Evolutionary conservation across 1,140 invertebrate genomes (phyloP).

Genomic region (Drosophila bocqueti): DNA sequence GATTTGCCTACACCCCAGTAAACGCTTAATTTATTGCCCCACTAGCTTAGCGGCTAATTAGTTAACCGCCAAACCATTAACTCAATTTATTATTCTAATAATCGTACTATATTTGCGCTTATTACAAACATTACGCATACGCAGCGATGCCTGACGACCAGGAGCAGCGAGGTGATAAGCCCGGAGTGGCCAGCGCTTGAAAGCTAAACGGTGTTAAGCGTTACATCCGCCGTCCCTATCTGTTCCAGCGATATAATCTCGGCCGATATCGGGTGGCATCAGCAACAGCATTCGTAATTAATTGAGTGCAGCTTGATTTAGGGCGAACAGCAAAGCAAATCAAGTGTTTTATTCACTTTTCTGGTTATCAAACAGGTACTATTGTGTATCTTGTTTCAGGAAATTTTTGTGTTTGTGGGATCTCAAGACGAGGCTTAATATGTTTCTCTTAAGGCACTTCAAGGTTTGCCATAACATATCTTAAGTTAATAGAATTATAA

Average conservation of each 20-base stretch:
- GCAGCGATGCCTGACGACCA: conserved; percentile 51
- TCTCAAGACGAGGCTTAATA: not conserved
- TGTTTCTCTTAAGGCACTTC: not conserved
- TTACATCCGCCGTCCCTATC: conserved; percentile 28
- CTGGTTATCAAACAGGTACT: not conserved
- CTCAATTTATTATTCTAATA: conserved; percentile 19
- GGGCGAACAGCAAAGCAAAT: not conserved
- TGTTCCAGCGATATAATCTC: conserved; percentile 18
- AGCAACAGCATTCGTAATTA: conserved; percentile 23
- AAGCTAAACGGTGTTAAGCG: conserved; percentile 63
- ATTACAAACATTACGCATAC: conserved; percentile 46
- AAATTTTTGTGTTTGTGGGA: not conserved
- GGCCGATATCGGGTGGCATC: not conserved
- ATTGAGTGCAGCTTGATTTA: conserved; percentile 16
- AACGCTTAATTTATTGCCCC: conserved; percentile 29
- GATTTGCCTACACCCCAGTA: conserved; percentile 18
- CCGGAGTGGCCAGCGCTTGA: conserved; percentile 36
- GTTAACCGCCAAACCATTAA: conserved; percentile 19
- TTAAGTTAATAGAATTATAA: not conserved
- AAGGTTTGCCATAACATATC: not conserved
- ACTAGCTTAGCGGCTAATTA: conserved; percentile 23
- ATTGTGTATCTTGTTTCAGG: not conserved
- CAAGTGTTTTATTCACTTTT: not conserved
- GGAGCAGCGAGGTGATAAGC: conserved; percentile 24
- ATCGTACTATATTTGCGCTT: conserved; percentile 13